These are phyloP conservation scores for Nycticebus coucang DNA, from an alignment of 2,113 vertebrate genomes.

Conservation along the genomic window DNA sequence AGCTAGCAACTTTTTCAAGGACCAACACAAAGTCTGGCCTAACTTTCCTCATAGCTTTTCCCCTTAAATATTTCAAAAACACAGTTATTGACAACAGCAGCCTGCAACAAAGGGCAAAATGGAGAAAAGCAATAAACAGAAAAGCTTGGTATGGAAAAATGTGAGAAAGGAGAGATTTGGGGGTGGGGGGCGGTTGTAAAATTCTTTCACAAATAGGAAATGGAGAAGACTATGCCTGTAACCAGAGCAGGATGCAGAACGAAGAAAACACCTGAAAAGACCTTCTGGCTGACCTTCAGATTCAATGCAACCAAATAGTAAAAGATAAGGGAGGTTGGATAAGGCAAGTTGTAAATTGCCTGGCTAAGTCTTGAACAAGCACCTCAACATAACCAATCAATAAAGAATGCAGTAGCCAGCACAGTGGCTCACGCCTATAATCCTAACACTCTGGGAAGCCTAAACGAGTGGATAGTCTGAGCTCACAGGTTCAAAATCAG, in stretches of 20 bases:
- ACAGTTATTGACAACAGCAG: background rate
- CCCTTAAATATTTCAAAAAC: background rate
- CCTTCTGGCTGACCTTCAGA: background rate
- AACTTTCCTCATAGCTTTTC: background rate
- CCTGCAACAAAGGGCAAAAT: background rate
- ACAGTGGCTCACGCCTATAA: too few relatives aligned
- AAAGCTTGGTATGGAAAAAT: background rate
- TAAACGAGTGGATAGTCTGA: too few relatives aligned
- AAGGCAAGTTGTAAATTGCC: background rate
- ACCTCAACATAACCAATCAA: background rate
- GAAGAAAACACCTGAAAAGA: background rate
- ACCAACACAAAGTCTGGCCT: background rate
- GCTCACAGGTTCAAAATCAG: too few relatives aligned
- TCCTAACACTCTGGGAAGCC: too few relatives aligned
- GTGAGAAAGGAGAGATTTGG: background rate
- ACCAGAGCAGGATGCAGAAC: background rate
- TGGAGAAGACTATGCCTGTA: background rate
- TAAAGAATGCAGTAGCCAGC: background rate
- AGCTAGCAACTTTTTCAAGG: background rate
- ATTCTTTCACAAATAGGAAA: background rate
- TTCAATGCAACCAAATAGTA: background rate
- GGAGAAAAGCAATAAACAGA: background rate
- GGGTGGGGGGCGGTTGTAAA: background rate
- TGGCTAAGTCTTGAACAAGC: background rate
- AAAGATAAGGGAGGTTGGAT: background rate